These are phyloP conservation scores for Nymphicus hollandicus DNA, from an alignment of 2,113 vertebrate genomes.

Conservation along the genomic window DNA sequence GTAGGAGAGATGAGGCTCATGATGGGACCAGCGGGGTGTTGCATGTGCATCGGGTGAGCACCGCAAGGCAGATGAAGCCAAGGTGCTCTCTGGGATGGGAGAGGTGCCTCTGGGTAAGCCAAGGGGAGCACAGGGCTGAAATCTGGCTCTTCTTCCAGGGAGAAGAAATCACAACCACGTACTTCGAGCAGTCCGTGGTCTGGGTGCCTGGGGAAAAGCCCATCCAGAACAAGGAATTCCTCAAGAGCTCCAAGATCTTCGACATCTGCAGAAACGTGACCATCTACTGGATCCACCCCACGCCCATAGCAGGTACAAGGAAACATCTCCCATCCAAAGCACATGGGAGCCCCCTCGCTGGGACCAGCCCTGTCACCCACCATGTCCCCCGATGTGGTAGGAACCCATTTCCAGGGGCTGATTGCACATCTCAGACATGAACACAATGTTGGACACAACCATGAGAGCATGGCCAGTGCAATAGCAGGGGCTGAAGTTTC, in stretches of 20 bases:
- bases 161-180: slow-evolving; percentile 76
- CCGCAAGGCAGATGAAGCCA: neutral
- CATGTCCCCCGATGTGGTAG: neutral
- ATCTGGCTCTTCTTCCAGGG: slow-evolving; percentile 63
- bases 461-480: neutral
- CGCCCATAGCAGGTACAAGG: slow-evolving; percentile 70
- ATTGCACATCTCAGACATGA: neutral
- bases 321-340: neutral
- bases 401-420: neutral
- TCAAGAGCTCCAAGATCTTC: slow-evolving; percentile 78
- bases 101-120: neutral
- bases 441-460: neutral
- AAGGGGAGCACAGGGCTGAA: neutral
- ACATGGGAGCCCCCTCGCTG: neutral
- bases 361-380: neutral
- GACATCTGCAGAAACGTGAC: slow-evolving; percentile 78
- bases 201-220: slow-evolving; percentile 80
- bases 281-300: slow-evolving; percentile 80
- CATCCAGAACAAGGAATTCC: slow-evolving; percentile 80
- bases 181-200: slow-evolving; percentile 78
- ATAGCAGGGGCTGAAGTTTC: neutral
- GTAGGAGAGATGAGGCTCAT: neutral
- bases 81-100: neutral
- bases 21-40: accelerated
- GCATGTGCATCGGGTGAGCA: accelerated